Conservation (phyloP, 2,797 vertebrate species). For the Centropyge bicolor region DNA sequence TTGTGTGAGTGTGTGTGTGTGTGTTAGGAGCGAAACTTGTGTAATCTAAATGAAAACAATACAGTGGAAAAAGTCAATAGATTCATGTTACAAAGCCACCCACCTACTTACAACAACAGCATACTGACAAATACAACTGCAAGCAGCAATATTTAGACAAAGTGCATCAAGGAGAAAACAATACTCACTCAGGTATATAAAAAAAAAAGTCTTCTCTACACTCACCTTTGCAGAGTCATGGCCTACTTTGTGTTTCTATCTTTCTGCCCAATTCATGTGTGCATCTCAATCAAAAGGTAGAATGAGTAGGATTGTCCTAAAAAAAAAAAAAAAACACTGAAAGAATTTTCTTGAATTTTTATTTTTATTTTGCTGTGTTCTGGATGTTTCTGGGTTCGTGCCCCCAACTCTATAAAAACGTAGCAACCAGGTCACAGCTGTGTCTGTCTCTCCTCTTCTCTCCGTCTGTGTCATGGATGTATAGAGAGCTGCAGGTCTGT, state of each 20-base stretch:
- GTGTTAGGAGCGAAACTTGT: background rate
- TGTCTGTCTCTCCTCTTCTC: no score
- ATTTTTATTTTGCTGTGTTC: no score
- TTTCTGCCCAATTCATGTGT: constrained; percentile 1
- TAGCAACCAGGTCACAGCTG: no score
- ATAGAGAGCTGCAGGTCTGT: no score
- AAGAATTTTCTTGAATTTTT: no score
- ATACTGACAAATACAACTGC: constrained; percentile 1
- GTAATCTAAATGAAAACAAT: constrained; percentile 31
- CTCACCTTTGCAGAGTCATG: background rate
- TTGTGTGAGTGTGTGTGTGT: constrained; percentile 10
- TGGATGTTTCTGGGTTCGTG: no score
- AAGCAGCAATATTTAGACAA: background rate
- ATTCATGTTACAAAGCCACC: constrained; percentile 14
- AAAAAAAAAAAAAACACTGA: no score
- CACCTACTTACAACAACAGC: constrained; percentile 7
- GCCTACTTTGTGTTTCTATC: constrained; percentile 11
- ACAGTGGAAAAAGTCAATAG: constrained; percentile 28
- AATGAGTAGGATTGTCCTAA: no score
- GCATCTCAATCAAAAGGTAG: constrained; percentile 10
- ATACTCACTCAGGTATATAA: background rate
- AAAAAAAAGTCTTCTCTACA: background rate
- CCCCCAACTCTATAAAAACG: no score
- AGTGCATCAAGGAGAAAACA: background rate
- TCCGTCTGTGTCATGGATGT: no score